A percentile compares a stretch with the other conserved stretches of the same genome.
Evolutionary conservation across 2,888 invertebrate species (phyloP).

Genomic region (Podabrus alpinus): DNA sequence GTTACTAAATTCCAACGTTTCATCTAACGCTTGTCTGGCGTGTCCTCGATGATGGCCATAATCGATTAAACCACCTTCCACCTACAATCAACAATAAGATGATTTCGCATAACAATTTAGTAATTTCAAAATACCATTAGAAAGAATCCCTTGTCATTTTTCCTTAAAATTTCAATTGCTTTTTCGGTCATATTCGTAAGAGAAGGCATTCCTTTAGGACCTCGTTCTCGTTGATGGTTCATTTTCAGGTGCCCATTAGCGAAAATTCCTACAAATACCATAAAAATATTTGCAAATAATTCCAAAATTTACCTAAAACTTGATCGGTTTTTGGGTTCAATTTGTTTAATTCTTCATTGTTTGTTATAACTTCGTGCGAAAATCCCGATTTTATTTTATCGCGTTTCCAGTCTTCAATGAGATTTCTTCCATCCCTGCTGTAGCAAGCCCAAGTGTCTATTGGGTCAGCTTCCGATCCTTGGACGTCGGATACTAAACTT

Average conservation of each 20-base stretch:
- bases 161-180: slow-evolving; percentile 72
- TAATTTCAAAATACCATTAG: slow-evolving; percentile 67
- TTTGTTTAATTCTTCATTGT: slow-evolving; percentile 66
- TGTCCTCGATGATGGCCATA: slow-evolving; percentile 83
- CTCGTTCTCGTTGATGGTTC: slow-evolving; percentile 70
- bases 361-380: slow-evolving; percentile 66
- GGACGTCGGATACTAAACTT: slow-evolving; percentile 64
- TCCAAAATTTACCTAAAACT: slow-evolving; percentile 65
- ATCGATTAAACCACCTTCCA: slow-evolving; percentile 87
- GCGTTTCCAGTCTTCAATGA: slow-evolving; percentile 71
- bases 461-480: slow-evolving; percentile 57
- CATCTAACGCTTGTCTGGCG: slow-evolving; percentile 76
- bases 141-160: slow-evolving; percentile 69
- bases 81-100: slow-evolving; percentile 47
- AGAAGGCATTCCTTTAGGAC: slow-evolving; percentile 74
- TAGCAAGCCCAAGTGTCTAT: slow-evolving; percentile 59
- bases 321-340: slow-evolving; percentile 69
- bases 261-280: slow-evolving; percentile 64
- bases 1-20: slow-evolving; percentile 77
- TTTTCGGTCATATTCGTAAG: slow-evolving; percentile 78
- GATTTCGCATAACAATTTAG: too few species aligned
- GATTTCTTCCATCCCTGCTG: slow-evolving; percentile 74
- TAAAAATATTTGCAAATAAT: background rate
- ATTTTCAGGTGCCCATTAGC: slow-evolving; percentile 78
- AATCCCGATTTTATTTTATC: slow-evolving; percentile 57